Evolutionary conservation across 2,113 vertebrate species (phyloP), one percentile per base, ranked within the genome.

Genomic region (Machaerirhynchus nigripectus): DNA sequence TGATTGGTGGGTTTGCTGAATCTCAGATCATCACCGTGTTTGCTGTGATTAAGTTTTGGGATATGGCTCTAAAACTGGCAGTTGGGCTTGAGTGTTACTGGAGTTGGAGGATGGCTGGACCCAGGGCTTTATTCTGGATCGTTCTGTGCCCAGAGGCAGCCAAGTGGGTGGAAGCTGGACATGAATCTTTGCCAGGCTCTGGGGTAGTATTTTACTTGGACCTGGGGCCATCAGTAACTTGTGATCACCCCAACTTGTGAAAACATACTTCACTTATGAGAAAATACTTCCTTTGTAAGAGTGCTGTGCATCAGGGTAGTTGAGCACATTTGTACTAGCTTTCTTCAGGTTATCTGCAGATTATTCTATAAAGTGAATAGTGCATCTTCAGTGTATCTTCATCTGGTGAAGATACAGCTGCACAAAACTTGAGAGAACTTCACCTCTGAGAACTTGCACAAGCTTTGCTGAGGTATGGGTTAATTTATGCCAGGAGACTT

Each of bases 401-500:
- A 14, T 22, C 15, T 2, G 1, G 6, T 53, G 24, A 81, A 82
- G 60, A 78, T 6, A 22, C 2, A 2, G 30, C 40, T 57, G 28
- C 28, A n/a, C 28, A 42, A 60, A 84, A 59, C 35, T 42, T 11
- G 1, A 18, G 35, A 92, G 44, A 71, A 35, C 61, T 55, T 93
- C 19, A 15, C 18, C 61, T 46, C 35, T 64, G 61, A 46, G 56
- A 74, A 71, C 30, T 47, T 80, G 42, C 39, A 78, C 81, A 49
- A 81, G 40, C 31, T 69, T 46, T 69, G 26, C 37, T 75, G 64
- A 67, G 50, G 8, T 52, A 3, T 0, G 9, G 49, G 21, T 73
- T 68, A 53, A 31, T 20, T 76, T 68, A 64, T 0, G 1, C 46
- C 0, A 1, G 40, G 18, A 71, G 31, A 35, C 18, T 61, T 13